These are phyloP conservation scores for Idaea straminata DNA, from an alignment of 2,888 invertebrate species.

Conservation along the genomic window DNA sequence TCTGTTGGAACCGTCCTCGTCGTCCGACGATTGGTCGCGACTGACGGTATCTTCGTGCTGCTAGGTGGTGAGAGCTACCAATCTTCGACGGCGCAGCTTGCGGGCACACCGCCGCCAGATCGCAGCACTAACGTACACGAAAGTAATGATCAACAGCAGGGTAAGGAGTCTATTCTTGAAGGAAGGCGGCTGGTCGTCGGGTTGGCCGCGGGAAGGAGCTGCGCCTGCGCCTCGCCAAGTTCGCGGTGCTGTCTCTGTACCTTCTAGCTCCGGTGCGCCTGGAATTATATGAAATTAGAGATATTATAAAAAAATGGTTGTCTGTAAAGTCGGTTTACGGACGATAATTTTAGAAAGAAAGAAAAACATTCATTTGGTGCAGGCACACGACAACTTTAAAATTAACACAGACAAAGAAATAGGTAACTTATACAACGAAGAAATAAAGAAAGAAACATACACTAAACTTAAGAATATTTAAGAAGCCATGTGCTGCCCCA, in stretches of 20 bases:
- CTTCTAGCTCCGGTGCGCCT: slow-evolving; percentile 72
- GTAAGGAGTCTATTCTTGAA: slow-evolving; percentile 44
- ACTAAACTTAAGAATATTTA: too few relatives aligned
- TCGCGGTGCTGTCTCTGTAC: slow-evolving; percentile 72
- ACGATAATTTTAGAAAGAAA: too few relatives aligned
- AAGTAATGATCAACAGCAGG: slow-evolving; percentile 40
- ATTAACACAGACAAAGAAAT: too few relatives aligned
- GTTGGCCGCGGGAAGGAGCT: slow-evolving; percentile 44
- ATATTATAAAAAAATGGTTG: too few relatives aligned
- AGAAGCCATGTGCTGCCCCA: too few relatives aligned
- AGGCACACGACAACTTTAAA: too few relatives aligned
- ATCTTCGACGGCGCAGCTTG: slow-evolving; percentile 54
- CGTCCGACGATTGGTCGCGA: too few relatives aligned
- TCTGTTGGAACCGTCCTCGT: not conserved
- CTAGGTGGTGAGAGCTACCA: slow-evolving; percentile 66
- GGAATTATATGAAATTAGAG: not conserved
- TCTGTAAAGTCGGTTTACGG: too few relatives aligned
- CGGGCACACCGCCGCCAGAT: slow-evolving; percentile 62
- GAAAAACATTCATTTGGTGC: too few relatives aligned
- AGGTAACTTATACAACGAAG: too few relatives aligned
- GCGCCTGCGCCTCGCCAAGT: slow-evolving; percentile 79
- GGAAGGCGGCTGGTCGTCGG: slow-evolving; percentile 40
- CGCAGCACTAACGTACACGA: slow-evolving; percentile 48
- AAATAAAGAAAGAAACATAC: too few relatives aligned
- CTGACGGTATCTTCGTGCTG: slow-evolving; percentile 12